phyloP scores from a whole-genome alignment of 2,888 invertebrate genomes.

The Nineta flava region DNA sequence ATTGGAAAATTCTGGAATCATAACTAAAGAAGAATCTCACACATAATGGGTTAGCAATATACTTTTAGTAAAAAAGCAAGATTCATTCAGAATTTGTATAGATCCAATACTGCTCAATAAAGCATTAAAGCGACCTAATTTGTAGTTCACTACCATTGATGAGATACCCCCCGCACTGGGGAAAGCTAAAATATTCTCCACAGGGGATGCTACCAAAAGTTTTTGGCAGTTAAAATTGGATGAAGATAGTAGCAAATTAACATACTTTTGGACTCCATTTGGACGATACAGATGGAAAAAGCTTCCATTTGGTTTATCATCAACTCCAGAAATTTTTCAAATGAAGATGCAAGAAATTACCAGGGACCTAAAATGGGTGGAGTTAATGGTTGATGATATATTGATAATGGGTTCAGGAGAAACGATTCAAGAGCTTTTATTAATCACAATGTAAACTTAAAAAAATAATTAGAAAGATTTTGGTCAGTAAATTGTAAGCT shows the following conservation, averaged over 20 bases:
- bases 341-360: slow-evolving; percentile 9
- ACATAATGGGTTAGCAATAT: slow-evolving; percentile 9
- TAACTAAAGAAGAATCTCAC: slow-evolving; percentile 4
- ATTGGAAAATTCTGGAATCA: slow-evolving; percentile 5
- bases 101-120: slow-evolving; percentile 7
- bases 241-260: neutral
- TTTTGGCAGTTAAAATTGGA: slow-evolving; percentile 11
- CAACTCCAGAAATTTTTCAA: slow-evolving; percentile 12
- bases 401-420: slow-evolving; percentile 11
- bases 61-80: slow-evolving; percentile 5
- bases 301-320: slow-evolving; percentile 11
- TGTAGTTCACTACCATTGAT: slow-evolving; percentile 7
- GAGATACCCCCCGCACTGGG: slow-evolving; percentile 8
- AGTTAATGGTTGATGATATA: slow-evolving; percentile 13
- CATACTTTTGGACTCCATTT: slow-evolving; percentile 10
- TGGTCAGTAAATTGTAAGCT: slow-evolving; percentile 12
- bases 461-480: slow-evolving; percentile 9
- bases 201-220: slow-evolving; percentile 11
- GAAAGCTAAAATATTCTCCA: slow-evolving; percentile 10
- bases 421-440: slow-evolving; percentile 10
- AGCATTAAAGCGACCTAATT: slow-evolving; percentile 7
- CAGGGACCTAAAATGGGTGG: slow-evolving; percentile 7
- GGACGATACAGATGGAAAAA: slow-evolving; percentile 8
- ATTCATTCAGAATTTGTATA: slow-evolving; percentile 8
- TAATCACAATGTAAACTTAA: slow-evolving; percentile 13